phyloP scores from a whole-genome alignment of 1,140 invertebrate genomes.

The Centruroides vittatus region DNA sequence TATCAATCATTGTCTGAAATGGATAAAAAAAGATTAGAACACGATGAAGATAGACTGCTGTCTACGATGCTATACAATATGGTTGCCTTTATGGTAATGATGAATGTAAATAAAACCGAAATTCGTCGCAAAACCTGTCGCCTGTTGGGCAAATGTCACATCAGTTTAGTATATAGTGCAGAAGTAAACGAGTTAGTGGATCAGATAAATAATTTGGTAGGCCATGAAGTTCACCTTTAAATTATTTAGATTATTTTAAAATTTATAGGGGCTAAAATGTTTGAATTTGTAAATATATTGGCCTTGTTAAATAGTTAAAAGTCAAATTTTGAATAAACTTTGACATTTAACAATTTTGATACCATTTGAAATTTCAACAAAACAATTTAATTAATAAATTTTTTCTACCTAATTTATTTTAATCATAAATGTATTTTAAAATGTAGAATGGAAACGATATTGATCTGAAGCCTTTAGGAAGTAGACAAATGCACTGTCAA shows the following conservation, averaged over 20 bases:
- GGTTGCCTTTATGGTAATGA: constrained; percentile 90
- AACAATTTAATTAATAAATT: too few species aligned
- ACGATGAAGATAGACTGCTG: constrained; percentile 92
- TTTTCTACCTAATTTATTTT: too few species aligned
- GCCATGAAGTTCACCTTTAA: constrained; percentile 19
- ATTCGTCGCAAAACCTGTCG: constrained; percentile 83
- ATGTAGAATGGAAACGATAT: constrained; percentile 76
- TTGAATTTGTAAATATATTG: too few species aligned
- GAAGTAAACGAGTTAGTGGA: constrained; percentile 94
- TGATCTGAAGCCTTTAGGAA: constrained; percentile 72
- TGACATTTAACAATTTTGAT: too few species aligned
- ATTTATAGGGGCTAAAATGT: neutral
- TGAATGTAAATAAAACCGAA: constrained; percentile 72
- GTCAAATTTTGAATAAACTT: too few species aligned
- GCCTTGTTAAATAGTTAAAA: too few species aligned
- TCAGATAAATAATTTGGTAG: constrained; percentile 84
- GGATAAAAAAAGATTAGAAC: constrained; percentile 88
- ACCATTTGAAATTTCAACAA: too few species aligned
- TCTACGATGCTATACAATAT: constrained; percentile 94
- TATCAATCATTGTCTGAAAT: constrained; percentile 20
- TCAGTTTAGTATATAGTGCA: constrained; percentile 91
- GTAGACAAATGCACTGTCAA: constrained; percentile 82
- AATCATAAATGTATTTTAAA: too few species aligned
- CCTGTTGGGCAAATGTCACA: constrained; percentile 87
- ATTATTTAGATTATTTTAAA: neutral